A percentile compares a stretch with the other conserved stretches of the same genome.
phyloP scores from a whole-genome alignment of 2,797 vertebrate genomes.

The Sebastes matsubarae region DNA sequence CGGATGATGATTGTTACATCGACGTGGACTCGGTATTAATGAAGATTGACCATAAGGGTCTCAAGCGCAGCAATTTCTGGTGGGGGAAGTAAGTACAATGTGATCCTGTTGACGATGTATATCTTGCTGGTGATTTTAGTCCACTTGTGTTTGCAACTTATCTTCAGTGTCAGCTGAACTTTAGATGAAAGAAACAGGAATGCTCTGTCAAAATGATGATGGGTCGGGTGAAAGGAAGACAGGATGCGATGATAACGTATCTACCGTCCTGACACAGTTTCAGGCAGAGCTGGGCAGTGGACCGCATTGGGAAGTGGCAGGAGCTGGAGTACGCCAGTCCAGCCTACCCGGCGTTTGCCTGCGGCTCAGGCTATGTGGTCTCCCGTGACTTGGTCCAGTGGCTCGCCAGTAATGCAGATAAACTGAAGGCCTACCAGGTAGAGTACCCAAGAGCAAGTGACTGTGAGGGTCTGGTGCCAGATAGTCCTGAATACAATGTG shows the following conservation, averaged over 20 bases:
- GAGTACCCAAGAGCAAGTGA: not conserved
- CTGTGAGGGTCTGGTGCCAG: no score
- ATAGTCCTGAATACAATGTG: not conserved
- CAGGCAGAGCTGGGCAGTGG: conserved; percentile 97
- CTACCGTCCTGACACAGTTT: conserved; percentile 85
- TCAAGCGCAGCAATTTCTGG: conserved; percentile 90
- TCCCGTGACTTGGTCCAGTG: conserved; percentile 93
- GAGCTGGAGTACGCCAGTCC: conserved; percentile 96
- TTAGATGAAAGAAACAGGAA: not conserved
- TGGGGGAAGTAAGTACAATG: conserved; percentile 95
- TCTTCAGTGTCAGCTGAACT: conserved; percentile 17
- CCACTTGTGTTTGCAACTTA: not conserved
- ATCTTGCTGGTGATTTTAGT: not conserved
- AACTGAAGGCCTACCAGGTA: conserved; percentile 97
- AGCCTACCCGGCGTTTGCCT: conserved; percentile 95
- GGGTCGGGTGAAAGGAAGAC: conserved; percentile 1
- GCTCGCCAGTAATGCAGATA: conserved; percentile 90
- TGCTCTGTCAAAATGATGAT: not conserved
- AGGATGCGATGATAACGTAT: conserved; percentile 32
- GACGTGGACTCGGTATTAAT: conserved; percentile 91
- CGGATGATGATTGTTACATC: conserved; percentile 97
- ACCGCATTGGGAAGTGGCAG: conserved; percentile 97
- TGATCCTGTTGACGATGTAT: not conserved
- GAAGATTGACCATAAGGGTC: conserved; percentile 86
- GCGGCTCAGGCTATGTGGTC: conserved; percentile 94